These are phyloP conservation scores for Asobara japonica DNA, from an alignment of 1,140 invertebrate species.

Conservation along the genomic window DNA sequence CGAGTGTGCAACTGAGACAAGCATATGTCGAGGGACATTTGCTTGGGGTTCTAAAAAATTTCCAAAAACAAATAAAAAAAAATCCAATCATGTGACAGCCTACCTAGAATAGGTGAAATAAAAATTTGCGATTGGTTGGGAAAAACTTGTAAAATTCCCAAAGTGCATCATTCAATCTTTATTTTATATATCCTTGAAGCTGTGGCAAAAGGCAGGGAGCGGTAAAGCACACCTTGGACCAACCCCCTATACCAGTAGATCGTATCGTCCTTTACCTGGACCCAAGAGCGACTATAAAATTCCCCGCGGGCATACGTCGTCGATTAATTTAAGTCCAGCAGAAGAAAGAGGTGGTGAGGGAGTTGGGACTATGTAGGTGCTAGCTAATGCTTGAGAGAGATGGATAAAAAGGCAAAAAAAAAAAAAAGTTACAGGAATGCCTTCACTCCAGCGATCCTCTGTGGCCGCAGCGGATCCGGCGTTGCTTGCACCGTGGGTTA, in stretches of 20 bases:
- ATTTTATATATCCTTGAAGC: not conserved
- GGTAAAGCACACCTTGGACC: conserved; percentile 27
- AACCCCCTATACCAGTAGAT: conserved; percentile 26
- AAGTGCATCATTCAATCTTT: not conserved
- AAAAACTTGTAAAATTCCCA: not conserved
- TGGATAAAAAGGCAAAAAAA: not conserved
- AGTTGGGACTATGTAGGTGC: too few relatives aligned
- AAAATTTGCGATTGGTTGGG: not conserved
- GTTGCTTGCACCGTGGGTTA: not conserved
- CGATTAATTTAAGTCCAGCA: conserved; percentile 28
- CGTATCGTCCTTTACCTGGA: conserved; percentile 14
- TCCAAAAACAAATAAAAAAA: not conserved
- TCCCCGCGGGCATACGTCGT: conserved; percentile 24
- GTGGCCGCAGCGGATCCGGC: not conserved
- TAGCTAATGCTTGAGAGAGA: not conserved
- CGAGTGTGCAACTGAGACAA: not conserved
- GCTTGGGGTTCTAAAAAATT: not conserved
- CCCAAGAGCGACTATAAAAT: conserved; percentile 25
- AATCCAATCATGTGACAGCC: not conserved
- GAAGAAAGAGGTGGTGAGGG: not conserved
- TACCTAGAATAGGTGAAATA: not conserved
- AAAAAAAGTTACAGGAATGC: conserved; percentile 13
- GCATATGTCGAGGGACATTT: not conserved
- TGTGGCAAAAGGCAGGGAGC: conserved; percentile 9
- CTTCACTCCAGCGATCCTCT: conserved; percentile 16